Base-by-base conservation (phyloP, 2,888 invertebrate species). In the Andrena praecox region DNA sequence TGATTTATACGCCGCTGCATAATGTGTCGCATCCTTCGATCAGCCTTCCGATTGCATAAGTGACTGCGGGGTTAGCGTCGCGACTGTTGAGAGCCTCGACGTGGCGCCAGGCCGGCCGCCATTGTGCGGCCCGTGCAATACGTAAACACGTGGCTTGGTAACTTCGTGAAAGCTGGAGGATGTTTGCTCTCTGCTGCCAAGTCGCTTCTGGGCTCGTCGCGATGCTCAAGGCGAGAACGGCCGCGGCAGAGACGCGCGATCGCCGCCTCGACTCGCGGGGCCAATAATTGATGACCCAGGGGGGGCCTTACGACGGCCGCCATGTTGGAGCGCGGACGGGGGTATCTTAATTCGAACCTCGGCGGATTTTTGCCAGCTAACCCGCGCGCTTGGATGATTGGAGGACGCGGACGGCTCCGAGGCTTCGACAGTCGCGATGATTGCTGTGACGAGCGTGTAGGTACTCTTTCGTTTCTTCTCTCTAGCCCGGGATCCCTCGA, bases 41-140 rank as follows among this genome's bases (percentile, higher is more conserved):
- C 77, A 85, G 82, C 60, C 85, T 85, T 82, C 66, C 75, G 87
- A 86, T 86, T 86, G 87, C 87, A 87, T 86, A 86, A 86, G 86
- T 70, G 82, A 82, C 67, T 80, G 76, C 75, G 64, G 83, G 77
- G 87, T 87, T 85, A 85, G 74, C 82, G 82, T 73, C 73, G 82
- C 72, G 77, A 85, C 85, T 71, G 73, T 80, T 73, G 62, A 80
- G 75, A 85, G 82, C 66, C 73, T 59, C 75, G 74, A 77, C 73
- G 77, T 80, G 87, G 85, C 86, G 86, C 86, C 86, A 87, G 70
- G 42, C 59, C 66, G 63, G 82, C 59, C 68, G 29, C 24, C 67
- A 77, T 67, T 64, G 68, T 67, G 66, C 31, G 67, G 56, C 48
- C 68, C 84, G 77, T 84, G 72, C 64, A 70, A 42, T 69, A 31